Evolutionary conservation across 2,113 vertebrate genomes (phyloP), one percentile per base, ranked within the genome.

Genomic region (Nothocercus nigrocapillus): DNA sequence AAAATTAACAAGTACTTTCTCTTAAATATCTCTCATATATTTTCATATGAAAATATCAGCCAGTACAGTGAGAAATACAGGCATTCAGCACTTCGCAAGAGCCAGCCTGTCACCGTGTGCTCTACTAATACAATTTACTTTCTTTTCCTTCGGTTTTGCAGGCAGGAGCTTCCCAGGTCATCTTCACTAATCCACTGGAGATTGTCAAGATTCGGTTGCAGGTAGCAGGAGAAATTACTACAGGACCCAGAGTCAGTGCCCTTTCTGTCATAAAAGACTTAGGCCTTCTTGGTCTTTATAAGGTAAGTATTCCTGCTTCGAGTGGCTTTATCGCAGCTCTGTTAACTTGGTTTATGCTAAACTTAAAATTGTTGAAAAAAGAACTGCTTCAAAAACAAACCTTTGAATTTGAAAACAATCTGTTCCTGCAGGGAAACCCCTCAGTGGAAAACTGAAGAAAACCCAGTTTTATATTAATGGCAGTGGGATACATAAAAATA

Each of bases 201-300:
- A 99, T 99, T 25, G 99, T 99, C 62, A 99, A 99, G 98, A 99
- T 99, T 91, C 99, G 99, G 56, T 98, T 99, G 97, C 99, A 99
- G 97, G 99, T 99, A 45, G 99, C 99, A 7, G 99, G 99, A 67
- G 99, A 98, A 96, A 98, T 98, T 94, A 98, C 98, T 36, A 98
- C 98, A 38, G 98, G 98, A 66, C 98, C 98, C 90, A 97, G 97
- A 96, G 98, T 98, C 97, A 98, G 98, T 21, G 98, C 98, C 54
- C 96, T 98, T 51, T 98, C 97, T 28, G 98, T 98, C 47, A 94
- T 98, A 7, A 98, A 97, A 73, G 98, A 98, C 91, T 92, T 98
- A 91, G 98, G 98, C 24, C 83, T 98, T 83, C 98, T 98, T 34
- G 98, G 98, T 62, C 98, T 98, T 58, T 98, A 98, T 85, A 98